Evolutionary conservation across 2,113 vertebrate genomes (phyloP).

Genomic region (Rana temporaria): DNA sequence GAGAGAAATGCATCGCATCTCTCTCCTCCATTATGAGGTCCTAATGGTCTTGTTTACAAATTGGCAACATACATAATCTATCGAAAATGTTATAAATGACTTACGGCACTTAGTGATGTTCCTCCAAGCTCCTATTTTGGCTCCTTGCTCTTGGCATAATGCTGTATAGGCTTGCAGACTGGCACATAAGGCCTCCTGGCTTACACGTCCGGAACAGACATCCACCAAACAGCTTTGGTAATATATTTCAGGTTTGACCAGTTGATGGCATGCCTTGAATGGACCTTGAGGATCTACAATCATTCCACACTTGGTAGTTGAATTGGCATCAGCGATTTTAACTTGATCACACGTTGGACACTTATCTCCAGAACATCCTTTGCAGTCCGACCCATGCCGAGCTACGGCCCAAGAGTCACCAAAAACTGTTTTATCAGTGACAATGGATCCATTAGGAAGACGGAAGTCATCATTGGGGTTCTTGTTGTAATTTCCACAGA

Average conservation of each 20-base stretch:
- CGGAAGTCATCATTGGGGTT: slow-evolving; percentile 35
- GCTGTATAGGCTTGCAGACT: slow-evolving; percentile 59
- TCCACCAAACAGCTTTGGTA: slow-evolving; percentile 62
- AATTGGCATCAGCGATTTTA: slow-evolving; percentile 40
- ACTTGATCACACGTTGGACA: slow-evolving; percentile 51
- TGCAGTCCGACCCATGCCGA: not conserved
- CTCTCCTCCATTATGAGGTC: no score
- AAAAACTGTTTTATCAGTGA: slow-evolving; percentile 18
- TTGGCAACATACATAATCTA: no score
- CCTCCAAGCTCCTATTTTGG: slow-evolving; percentile 57
- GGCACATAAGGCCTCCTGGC: slow-evolving; percentile 52
- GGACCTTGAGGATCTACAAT: slow-evolving; percentile 54
- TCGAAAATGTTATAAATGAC: not conserved
- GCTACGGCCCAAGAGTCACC: slow-evolving; percentile 36
- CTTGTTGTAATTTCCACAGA: slow-evolving; percentile 52
- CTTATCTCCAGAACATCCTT: slow-evolving; percentile 22
- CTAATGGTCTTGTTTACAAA: no score
- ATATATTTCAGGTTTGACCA: slow-evolving; percentile 57
- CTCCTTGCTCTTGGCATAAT: slow-evolving; percentile 60
- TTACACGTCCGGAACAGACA: slow-evolving; percentile 57
- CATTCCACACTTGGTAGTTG: slow-evolving; percentile 58
- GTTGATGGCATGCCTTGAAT: slow-evolving; percentile 58
- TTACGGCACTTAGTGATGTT: slow-evolving; percentile 59
- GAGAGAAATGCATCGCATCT: no score
- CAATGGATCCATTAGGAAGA: slow-evolving; percentile 16